These are phyloP conservation scores for Ernsta delagoae DNA, from an alignment of 2,888 invertebrate genomes.

Conservation along the genomic window DNA sequence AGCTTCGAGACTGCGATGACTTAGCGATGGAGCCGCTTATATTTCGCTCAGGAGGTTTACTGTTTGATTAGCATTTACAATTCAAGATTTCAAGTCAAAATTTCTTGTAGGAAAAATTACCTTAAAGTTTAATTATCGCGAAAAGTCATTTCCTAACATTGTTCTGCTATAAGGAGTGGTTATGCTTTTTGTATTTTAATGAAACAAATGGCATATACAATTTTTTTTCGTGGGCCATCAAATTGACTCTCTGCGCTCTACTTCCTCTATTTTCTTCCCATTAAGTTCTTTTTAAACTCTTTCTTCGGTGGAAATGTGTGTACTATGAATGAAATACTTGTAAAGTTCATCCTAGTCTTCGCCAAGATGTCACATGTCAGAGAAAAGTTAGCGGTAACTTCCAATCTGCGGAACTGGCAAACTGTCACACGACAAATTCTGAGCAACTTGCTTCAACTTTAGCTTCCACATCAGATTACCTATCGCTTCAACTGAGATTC, in stretches of 20 bases:
- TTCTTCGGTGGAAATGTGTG: too few relatives aligned
- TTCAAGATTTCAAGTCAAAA: background rate
- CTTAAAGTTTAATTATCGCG: too few relatives aligned
- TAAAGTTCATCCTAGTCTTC: background rate
- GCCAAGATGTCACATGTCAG: slow-evolving; percentile 2
- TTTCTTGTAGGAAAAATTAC: background rate
- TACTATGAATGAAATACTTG: background rate
- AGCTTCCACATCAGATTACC: background rate
- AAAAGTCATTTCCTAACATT: too few relatives aligned
- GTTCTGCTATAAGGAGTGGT: too few relatives aligned
- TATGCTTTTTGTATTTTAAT: too few relatives aligned
- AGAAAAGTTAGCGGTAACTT: slow-evolving; percentile 1
- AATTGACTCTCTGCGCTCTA: too few relatives aligned
- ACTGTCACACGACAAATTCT: background rate
- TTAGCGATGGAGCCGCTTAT: slow-evolving; percentile 17
- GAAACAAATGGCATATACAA: too few relatives aligned
- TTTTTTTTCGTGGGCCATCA: too few relatives aligned
- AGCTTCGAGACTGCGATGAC: slow-evolving; percentile 16
- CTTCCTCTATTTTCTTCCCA: too few relatives aligned
- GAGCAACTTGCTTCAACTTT: background rate
- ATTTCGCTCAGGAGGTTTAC: background rate
- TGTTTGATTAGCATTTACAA: background rate
- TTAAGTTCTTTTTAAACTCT: too few relatives aligned
- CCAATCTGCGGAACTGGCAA: slow-evolving; percentile 3
- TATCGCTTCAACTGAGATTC: background rate